phyloP scores from a whole-genome alignment of 2,113 vertebrate genomes.

The Pelecanoides urinatrix region DNA sequence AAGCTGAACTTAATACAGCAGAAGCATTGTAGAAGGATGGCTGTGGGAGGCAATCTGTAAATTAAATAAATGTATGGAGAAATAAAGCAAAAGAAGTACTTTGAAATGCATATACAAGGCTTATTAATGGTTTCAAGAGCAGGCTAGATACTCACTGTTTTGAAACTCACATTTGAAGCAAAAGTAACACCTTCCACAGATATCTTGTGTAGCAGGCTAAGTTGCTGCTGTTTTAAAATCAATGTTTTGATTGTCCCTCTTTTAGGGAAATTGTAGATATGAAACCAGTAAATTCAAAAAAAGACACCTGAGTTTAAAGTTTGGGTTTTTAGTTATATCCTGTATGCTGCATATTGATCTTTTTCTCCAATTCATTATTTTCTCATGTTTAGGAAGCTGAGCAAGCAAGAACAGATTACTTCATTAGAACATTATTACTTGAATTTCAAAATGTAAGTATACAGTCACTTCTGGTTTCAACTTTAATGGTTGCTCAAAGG shows the following conservation, averaged over 20 bases:
- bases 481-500: background rate
- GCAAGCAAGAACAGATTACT: conserved; percentile 91
- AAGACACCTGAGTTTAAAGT: background rate
- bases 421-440: conserved; percentile 87
- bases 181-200: background rate
- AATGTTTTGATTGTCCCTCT: background rate
- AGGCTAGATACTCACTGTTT: background rate
- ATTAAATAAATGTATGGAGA: background rate
- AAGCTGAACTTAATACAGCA: background rate
- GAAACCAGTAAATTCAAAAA: background rate
- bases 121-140: background rate
- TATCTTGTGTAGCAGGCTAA: background rate
- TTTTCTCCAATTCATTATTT: background rate
- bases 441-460: conserved; percentile 91
- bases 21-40: background rate
- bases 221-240: background rate
- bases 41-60: background rate
- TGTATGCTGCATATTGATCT: background rate
- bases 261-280: background rate
- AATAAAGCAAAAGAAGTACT: background rate
- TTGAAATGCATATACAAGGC: background rate
- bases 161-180: background rate
- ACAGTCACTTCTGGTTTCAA: background rate
- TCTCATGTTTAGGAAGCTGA: conserved; percentile 85
- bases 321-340: background rate